These are phyloP conservation scores for Alexandromys fortis DNA, from an alignment of 2,113 vertebrate genomes.

Conservation along the genomic window DNA sequence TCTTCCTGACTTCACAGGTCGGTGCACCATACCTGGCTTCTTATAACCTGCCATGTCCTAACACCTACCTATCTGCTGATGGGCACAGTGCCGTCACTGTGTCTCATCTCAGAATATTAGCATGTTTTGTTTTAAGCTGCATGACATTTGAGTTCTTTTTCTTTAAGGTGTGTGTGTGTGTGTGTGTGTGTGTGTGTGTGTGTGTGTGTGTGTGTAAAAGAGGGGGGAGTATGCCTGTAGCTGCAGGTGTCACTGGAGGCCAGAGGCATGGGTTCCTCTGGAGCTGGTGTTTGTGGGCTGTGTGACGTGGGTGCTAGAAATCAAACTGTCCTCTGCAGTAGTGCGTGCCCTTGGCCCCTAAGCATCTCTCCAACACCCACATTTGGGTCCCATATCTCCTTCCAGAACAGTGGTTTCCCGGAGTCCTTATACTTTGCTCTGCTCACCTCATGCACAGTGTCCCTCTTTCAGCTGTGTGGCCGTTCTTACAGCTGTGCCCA, in stretches of 20 bases:
- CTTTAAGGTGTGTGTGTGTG: not conserved
- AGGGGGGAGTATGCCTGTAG: not conserved
- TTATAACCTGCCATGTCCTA: not conserved
- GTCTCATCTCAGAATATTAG: not conserved
- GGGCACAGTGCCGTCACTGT: not conserved
- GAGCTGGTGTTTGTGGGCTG: not conserved
- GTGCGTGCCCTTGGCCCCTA: not conserved
- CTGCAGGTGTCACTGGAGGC: not conserved
- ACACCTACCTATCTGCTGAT: not conserved
- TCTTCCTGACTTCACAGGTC: not conserved
- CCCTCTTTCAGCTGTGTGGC: not conserved
- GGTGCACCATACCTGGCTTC: not conserved
- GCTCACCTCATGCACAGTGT: not conserved
- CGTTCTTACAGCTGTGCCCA: not conserved
- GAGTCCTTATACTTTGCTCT: not conserved
- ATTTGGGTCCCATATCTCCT: not conserved
- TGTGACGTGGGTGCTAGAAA: not conserved
- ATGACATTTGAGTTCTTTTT: not conserved
- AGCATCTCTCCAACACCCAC: not conserved
- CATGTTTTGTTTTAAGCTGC: constrained; percentile 30
- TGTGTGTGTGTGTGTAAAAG: too few relatives aligned
- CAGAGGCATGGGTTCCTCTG: not conserved
- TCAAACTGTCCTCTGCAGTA: not conserved
- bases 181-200: not conserved
- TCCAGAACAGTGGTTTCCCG: not conserved